These are phyloP conservation scores for Gymnogyps californianus DNA, from an alignment of 2,113 vertebrate genomes.

Conservation along the genomic window DNA sequence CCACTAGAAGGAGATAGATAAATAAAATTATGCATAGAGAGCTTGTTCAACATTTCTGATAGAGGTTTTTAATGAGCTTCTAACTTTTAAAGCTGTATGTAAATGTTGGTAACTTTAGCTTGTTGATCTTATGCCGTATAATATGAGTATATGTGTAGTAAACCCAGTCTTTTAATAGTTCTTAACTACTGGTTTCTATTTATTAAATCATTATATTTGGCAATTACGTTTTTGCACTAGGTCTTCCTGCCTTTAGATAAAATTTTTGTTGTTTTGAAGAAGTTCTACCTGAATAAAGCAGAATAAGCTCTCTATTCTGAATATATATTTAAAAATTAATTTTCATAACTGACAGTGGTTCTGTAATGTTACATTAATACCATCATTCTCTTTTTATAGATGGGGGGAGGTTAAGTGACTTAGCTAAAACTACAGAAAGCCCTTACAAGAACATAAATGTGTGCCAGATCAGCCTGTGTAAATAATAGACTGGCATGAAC, in stretches of 20 bases:
- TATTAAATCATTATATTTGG: neutral
- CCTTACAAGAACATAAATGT: neutral
- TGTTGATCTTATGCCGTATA: neutral
- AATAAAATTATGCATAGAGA: neutral
- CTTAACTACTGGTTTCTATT: neutral
- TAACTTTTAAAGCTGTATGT: neutral
- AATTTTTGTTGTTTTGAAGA: neutral
- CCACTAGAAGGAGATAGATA: conserved; percentile 51
- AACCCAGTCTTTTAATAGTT: neutral
- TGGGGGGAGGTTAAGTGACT: neutral
- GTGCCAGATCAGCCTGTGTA: neutral
- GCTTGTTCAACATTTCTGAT: neutral
- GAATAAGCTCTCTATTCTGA: neutral
- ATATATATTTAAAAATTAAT: neutral
- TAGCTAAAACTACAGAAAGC: neutral
- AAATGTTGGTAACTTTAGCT: neutral
- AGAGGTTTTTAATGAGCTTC: neutral
- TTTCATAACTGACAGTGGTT: neutral
- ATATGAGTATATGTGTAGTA: neutral
- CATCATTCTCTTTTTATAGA: neutral
- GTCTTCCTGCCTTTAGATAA: neutral
- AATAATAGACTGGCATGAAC: neutral
- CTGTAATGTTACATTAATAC: neutral
- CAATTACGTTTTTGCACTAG: neutral
- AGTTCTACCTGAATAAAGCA: neutral